A percentile compares a stretch with the other conserved stretches of the same genome.
These are phyloP conservation scores for Oryzias javanicus DNA, from an alignment of 2,113 vertebrate species.

Conservation along the genomic window DNA sequence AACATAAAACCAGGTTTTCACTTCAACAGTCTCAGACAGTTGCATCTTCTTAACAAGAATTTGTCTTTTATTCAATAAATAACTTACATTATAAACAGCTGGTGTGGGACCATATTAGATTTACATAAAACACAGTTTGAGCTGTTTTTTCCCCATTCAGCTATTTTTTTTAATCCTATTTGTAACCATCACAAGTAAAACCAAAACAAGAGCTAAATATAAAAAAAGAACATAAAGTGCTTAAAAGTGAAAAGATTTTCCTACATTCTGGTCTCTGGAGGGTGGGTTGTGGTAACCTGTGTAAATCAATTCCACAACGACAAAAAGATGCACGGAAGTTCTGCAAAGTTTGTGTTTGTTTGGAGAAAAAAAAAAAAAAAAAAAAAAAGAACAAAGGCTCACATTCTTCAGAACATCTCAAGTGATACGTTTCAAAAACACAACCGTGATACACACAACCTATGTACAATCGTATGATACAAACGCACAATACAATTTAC, in stretches of 20 bases:
- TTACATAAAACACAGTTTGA: conserved; percentile 75
- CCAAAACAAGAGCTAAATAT: conserved; percentile 68
- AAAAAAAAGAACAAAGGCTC: conserved; percentile 52
- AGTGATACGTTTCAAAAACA: conserved; percentile 63
- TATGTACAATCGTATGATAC: conserved; percentile 82
- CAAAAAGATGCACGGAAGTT: background rate
- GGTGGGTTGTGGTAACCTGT: conserved; percentile 12
- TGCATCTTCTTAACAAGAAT: conserved; percentile 70
- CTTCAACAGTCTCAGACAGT: conserved; percentile 21
- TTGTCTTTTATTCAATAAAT: conserved; percentile 98
- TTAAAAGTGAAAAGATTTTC: conserved; percentile 65
- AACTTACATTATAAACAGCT: conserved; percentile 96
- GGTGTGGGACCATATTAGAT: conserved; percentile 76
- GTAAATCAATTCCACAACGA: conserved; percentile 6
- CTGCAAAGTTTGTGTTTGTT: conserved; percentile 66
- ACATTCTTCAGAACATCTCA: conserved; percentile 70
- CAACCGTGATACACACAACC: conserved; percentile 74
- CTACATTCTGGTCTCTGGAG: conserved; percentile 44
- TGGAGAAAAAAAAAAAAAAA: conserved; percentile 52
- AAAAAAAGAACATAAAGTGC: conserved; percentile 79
- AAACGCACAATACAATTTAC: conserved; percentile 83
- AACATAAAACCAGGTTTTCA: background rate
- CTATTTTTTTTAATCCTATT: conserved; percentile 39
- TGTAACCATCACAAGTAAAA: conserved; percentile 50
- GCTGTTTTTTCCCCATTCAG: conserved; percentile 63